Percentiles rank a stretch among this genome's conserved stretches.
phyloP scores from a whole-genome alignment of 2,113 vertebrate species.

The Psittacus erithacus region DNA sequence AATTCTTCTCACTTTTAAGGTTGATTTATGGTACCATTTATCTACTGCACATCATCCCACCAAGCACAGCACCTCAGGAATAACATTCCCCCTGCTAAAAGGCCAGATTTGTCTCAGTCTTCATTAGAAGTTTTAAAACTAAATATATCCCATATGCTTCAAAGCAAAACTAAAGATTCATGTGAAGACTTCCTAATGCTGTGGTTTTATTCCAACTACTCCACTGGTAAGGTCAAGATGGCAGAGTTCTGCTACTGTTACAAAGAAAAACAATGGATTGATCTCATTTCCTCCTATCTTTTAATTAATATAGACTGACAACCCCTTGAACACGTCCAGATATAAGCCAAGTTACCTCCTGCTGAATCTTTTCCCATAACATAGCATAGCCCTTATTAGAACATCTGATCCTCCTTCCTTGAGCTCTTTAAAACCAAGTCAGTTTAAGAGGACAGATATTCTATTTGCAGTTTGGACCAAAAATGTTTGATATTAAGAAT shows the following conservation, averaged over 20 bases:
- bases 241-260: slow-evolving; percentile 54
- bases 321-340: background rate
- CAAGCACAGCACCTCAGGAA: slow-evolving; percentile 5
- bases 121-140: slow-evolving; percentile 42
- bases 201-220: slow-evolving; percentile 52
- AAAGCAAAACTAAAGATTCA: slow-evolving; percentile 56
- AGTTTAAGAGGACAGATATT: background rate
- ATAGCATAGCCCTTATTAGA: slow-evolving; percentile 21
- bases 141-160: slow-evolving; percentile 45
- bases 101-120: slow-evolving; percentile 24
- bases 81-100: slow-evolving; percentile 15
- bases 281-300: slow-evolving; percentile 1
- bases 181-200: slow-evolving; percentile 49
- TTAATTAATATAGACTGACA: background rate
- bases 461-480: background rate
- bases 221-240: slow-evolving; percentile 48
- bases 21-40: background rate
- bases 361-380: background rate
- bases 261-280: slow-evolving; percentile 37
- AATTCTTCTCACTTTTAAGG: background rate
- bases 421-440: slow-evolving; percentile 6
- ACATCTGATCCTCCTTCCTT: background rate
- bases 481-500: slow-evolving; percentile 1
- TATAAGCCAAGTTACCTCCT: slow-evolving; percentile 13
- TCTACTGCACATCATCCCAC: background rate